Evolutionary conservation across 2,113 vertebrate genomes (phyloP).

Genomic region (Rhadina sibilatrix): DNA sequence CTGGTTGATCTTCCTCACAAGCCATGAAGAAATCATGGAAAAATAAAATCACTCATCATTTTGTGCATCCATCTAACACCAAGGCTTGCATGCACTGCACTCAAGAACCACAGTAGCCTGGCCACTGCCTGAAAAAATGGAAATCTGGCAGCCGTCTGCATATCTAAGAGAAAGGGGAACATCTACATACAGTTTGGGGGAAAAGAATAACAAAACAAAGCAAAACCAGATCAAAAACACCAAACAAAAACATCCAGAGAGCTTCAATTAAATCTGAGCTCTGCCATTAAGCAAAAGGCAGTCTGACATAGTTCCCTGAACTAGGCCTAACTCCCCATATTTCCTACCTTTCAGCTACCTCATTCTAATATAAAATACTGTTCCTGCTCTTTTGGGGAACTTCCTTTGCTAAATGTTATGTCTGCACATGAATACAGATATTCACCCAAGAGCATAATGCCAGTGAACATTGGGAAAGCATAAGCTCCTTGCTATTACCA

Average conservation of each 20-base stretch:
- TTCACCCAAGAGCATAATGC: not conserved
- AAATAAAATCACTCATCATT: not conserved
- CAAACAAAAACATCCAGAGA: not conserved
- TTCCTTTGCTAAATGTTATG: not conserved
- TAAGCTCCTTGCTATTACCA: not conserved
- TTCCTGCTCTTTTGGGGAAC: not conserved
- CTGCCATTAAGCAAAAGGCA: not conserved
- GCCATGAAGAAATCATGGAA: not conserved
- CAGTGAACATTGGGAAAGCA: not conserved
- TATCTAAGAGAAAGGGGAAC: not conserved
- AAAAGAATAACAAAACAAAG: not conserved
- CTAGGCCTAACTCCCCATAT: not conserved
- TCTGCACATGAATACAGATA: not conserved
- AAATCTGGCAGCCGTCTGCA: not conserved
- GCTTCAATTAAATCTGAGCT: not conserved
- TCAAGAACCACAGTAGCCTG: not conserved
- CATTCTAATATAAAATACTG: not conserved
- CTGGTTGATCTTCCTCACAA: not conserved
- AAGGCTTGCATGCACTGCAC: not conserved
- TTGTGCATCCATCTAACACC: not conserved
- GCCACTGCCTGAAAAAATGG: too few relatives aligned
- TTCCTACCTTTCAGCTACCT: not conserved
- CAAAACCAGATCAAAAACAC: not conserved
- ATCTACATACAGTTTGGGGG: not conserved
- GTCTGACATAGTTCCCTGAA: not conserved